Evolutionary conservation across 2,113 vertebrate genomes (phyloP).

Genomic region (Cyprinodon variegatus): DNA sequence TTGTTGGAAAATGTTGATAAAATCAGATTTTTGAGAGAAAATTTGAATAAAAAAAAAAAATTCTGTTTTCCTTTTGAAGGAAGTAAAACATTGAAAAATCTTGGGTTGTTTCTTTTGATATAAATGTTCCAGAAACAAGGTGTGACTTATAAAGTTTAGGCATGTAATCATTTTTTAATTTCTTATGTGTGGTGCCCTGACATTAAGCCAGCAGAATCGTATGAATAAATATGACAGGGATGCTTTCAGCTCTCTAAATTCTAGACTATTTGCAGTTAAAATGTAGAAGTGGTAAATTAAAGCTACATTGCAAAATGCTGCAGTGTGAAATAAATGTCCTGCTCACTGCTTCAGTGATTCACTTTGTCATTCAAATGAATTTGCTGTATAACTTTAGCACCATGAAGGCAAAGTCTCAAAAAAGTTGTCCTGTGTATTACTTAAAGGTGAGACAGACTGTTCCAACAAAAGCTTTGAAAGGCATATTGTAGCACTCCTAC

Average conservation of each 20-base stretch:
- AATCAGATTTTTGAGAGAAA: not conserved
- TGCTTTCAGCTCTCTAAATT: not conserved
- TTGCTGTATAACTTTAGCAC: slow-evolving; percentile 64
- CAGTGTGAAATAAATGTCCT: slow-evolving; percentile 48
- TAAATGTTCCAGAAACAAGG: no score
- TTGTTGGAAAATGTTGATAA: not conserved
- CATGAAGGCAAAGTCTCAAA: slow-evolving; percentile 55
- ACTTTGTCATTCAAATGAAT: slow-evolving; percentile 74
- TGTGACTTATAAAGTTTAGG: not conserved
- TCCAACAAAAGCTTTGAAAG: slow-evolving; percentile 69
- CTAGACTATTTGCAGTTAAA: slow-evolving; percentile 23
- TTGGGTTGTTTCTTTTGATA: not conserved
- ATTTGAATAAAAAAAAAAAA: not conserved
- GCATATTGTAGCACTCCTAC: slow-evolving; percentile 52
- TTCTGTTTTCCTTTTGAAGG: not conserved
- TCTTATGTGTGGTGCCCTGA: no score
- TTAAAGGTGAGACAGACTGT: slow-evolving; percentile 66
- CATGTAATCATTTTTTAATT: not conserved
- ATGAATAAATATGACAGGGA: not conserved
- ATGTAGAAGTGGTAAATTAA: slow-evolving; percentile 32
- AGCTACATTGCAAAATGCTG: slow-evolving; percentile 50
- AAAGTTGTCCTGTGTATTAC: slow-evolving; percentile 61
- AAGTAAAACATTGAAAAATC: not conserved
- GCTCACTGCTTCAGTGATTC: slow-evolving; percentile 61
- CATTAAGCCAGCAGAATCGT: not conserved